These are phyloP conservation scores for Phataginus tetradactyla DNA, from an alignment of 2,797 vertebrate species.

Conservation along the genomic window DNA sequence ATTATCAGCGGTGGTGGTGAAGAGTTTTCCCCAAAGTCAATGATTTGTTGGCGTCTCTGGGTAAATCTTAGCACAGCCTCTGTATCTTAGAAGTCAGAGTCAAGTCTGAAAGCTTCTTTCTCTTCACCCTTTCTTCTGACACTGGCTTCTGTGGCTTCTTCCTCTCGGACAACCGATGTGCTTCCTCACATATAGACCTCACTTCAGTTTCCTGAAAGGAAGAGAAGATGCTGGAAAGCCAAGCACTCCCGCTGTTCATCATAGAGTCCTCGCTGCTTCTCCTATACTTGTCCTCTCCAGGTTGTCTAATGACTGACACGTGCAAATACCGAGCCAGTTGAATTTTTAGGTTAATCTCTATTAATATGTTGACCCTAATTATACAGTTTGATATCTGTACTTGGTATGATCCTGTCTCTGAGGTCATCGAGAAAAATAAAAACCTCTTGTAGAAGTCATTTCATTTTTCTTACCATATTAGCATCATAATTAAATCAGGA, in stretches of 20 bases:
- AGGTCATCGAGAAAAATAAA: neutral
- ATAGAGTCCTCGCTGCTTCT: neutral
- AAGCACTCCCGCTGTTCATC: neutral
- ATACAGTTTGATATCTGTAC: neutral
- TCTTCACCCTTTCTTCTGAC: neutral
- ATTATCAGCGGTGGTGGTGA: neutral
- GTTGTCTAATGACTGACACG: neutral
- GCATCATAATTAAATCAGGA: slow-evolving; percentile 1
- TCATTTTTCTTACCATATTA: neutral
- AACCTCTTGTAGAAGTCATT: neutral
- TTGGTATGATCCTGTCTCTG: neutral
- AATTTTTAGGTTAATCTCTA: neutral
- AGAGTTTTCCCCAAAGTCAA: neutral
- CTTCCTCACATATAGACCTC: neutral
- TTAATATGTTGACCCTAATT: neutral
- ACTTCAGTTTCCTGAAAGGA: neutral
- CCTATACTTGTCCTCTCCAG: neutral
- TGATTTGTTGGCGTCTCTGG: neutral
- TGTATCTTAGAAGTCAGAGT: neutral
- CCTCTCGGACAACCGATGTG: neutral
- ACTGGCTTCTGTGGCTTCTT: neutral
- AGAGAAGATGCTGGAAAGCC: neutral
- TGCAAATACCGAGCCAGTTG: neutral
- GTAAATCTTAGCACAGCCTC: neutral
- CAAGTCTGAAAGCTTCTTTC: neutral